Base-by-base conservation (phyloP, 2,797 vertebrate genomes). In the Macropus fuliginosus region DNA sequence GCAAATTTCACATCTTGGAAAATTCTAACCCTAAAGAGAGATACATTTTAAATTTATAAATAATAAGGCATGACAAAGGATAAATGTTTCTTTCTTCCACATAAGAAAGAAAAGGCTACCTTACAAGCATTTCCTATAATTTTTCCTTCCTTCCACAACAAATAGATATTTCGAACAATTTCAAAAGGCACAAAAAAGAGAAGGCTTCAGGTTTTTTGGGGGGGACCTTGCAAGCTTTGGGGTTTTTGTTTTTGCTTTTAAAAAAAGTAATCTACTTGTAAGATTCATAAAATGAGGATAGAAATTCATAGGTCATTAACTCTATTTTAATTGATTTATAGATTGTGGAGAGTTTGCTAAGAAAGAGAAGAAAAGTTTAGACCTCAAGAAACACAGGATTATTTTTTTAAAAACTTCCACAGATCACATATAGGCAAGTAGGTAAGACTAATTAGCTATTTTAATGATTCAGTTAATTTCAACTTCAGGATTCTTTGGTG, bases 301-400 rank as follows among this genome's bases (percentile, higher is more conserved):
- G 54, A 94, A 92, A 96, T 87, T 56, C n/a, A 46, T 40, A 92
- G 56, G 0, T 24, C 27, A 52, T 0, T 54, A 59, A 50, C 55
- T 94, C 50, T 24, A n/a, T 87, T 87, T 14, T 87, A 40, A 34
- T 96, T 62, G 31, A 8, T 54, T 57, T 55, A 34, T 6, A 54
- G 27, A 29, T 50, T 57, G 55, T 52, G 46, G 31, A 54, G 46
- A n/a, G 50, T 40, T 56, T 62, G 95, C 27, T 93, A 8, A 96
- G 57, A 74, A 29, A 31, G 40, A 11, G 13, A 40, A 24, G 28
- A 91, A 89, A 28, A 66, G 24, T 40, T 91, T 92, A 93, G 40
- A 52, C 55, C 81, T 91, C 55, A 97, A 94, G 91, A 92, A 46
- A 97, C 91, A 62, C 0, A 87, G 52, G 91, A 3, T 91, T 59